These are phyloP conservation scores for Notarius quadriscutis DNA, from an alignment of 2,113 vertebrate species.

Conservation along the genomic window DNA sequence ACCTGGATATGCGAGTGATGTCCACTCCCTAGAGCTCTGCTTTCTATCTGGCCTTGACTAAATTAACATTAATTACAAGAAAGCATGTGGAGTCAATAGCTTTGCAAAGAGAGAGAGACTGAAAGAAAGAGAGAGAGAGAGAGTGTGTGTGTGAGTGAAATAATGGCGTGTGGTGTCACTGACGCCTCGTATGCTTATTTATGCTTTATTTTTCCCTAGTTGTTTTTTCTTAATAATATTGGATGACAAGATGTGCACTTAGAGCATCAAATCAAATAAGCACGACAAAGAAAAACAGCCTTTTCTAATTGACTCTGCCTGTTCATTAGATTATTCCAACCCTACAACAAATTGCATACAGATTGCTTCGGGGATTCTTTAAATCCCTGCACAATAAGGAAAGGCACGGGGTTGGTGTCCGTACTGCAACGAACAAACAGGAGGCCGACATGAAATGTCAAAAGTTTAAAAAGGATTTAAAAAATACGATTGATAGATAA, in stretches of 20 bases:
- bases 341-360: constrained; percentile 63
- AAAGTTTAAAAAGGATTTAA: background rate
- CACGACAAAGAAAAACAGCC: constrained; percentile 59
- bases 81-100: constrained; percentile 37
- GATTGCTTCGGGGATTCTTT: constrained; percentile 69
- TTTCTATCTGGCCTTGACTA: constrained; percentile 35
- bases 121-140: background rate
- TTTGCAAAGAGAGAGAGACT: constrained; percentile 23
- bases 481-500: background rate
- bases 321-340: constrained; percentile 68
- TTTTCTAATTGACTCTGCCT: constrained; percentile 65
- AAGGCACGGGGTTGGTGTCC: constrained; percentile 18
- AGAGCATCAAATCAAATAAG: constrained; percentile 50
- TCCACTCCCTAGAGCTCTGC: constrained; percentile 21
- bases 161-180: constrained; percentile 39
- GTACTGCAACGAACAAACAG: constrained; percentile 17
- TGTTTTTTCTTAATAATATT: constrained; percentile 50
- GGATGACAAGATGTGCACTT: constrained; percentile 63
- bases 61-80: constrained; percentile 55
- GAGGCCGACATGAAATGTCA: background rate
- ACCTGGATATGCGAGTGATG: constrained; percentile 10
- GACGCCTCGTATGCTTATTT: constrained; percentile 54
- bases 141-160: background rate
- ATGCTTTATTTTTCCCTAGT: constrained; percentile 52
- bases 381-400: constrained; percentile 68